phyloP scores from a whole-genome alignment of 2,113 vertebrate species.

The Rhagologus leucostigma region DNA sequence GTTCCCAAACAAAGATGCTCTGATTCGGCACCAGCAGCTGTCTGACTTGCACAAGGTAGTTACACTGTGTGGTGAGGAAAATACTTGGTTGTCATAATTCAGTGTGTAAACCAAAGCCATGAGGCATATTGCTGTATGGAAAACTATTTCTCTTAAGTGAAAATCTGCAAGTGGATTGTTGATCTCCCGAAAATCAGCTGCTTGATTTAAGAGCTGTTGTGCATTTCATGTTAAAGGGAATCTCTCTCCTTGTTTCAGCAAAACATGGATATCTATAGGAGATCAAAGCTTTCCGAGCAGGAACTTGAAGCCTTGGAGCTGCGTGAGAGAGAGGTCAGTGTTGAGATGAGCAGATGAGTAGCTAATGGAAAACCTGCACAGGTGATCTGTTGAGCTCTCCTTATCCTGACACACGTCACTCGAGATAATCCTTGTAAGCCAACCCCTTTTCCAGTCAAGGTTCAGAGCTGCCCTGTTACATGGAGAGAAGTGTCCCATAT shows the following conservation, averaged over 20 bases:
- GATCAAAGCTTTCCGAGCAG: slow-evolving; percentile 86
- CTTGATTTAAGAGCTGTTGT: neutral
- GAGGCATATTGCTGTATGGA: neutral
- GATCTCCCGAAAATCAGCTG: neutral
- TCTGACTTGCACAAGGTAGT: slow-evolving; percentile 96
- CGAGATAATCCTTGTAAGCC: neutral
- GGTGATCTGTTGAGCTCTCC: neutral
- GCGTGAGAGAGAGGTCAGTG: slow-evolving; percentile 91
- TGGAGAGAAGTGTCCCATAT: neutral
- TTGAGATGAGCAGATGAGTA: neutral
- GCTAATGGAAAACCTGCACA: neutral
- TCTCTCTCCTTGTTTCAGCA: slow-evolving; percentile 74
- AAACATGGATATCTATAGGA: slow-evolving; percentile 93
- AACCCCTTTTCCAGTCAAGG: neutral
- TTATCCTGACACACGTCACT: neutral
- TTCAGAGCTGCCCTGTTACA: neutral
- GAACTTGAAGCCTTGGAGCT: slow-evolving; percentile 94
- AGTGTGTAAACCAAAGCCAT: neutral
- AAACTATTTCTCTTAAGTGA: neutral
- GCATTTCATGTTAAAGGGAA: neutral
- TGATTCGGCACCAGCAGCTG: slow-evolving; percentile 92
- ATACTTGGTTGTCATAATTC: neutral
- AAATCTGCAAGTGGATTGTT: neutral
- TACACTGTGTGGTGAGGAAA: fast-evolving
- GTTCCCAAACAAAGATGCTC: slow-evolving; percentile 92